Conservation (phyloP, 2,797 vertebrate genomes). For the Psittacula echo region DNA sequence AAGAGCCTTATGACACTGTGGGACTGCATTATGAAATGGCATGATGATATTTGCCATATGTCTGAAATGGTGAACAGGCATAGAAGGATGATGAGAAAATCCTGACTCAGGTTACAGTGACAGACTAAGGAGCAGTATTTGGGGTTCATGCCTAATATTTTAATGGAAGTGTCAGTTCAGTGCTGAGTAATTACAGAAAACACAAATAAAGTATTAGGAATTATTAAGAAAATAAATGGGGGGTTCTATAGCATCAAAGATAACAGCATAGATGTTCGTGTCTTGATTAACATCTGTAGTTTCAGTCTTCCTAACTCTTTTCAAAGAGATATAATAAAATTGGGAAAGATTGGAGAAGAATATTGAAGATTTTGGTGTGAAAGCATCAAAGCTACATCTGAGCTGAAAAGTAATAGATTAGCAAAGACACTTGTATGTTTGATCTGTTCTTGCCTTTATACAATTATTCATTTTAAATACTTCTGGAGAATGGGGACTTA, state of each 20-base stretch:
- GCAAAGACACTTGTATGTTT: background rate
- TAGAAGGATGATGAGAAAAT: background rate
- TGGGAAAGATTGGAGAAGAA: background rate
- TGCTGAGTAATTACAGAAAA: background rate
- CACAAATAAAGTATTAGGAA: background rate
- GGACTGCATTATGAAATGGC: background rate
- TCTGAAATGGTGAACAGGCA: background rate
- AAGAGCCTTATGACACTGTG: background rate
- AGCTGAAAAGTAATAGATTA: background rate
- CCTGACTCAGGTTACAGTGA: background rate
- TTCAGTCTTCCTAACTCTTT: background rate
- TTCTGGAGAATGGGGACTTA: background rate
- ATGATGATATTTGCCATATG: background rate
- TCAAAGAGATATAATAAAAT: background rate
- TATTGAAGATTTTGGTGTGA: background rate
- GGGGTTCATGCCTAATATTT: background rate
- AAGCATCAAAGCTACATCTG: background rate
- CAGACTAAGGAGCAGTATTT: background rate
- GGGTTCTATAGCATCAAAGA: background rate
- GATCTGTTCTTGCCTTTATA: background rate
- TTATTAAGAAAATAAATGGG: background rate
- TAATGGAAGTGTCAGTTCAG: background rate
- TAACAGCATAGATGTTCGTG: background rate
- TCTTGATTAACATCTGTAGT: background rate
- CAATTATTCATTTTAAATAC: background rate